Evolutionary conservation across 64 coral and sea anemone species (phyloP), one percentile per base, ranked within the genome.

Genomic region (Dendrophyllia cribrosa): DNA sequence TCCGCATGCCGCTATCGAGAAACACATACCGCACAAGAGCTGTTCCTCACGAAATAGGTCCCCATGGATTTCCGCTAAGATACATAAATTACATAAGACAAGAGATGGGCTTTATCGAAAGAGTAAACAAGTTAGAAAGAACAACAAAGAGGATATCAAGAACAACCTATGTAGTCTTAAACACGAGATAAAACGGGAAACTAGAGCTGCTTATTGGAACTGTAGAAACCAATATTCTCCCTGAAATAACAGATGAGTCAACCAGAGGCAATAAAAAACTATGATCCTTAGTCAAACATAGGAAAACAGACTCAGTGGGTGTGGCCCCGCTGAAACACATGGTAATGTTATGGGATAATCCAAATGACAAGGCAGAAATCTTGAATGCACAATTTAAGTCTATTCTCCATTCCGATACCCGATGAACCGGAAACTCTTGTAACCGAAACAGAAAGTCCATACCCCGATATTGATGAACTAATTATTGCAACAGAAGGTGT

Each of bases 331-430:
- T 90, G 75, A 90, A 90, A 50, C 26, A 90, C 43, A 90, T 69
- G 48, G 88, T 63, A 90, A 60, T 70, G 24, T 65, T 88, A 77
- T 88, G 87, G 87, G 47, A 77, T 63, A 58, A 77, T n/a, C 70
- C 88, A 19, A 90, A 80, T 34, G 75, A 80, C 64, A 78, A 89
- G 78, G 88, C 88, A 68, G 88, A 89, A 89, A 89, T 89, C 61
- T 61, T 89, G 19, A 89, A 89, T 60, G 50, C 56, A 89, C 88
- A 89, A 89, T 89, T 89, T 49, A 89, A 89, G 75, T 89, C 75
- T 78, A 22, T 89, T 89, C 75, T 75, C 87, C 77, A 66, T 61
- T 65, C 14, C 14, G 5, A 4, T 6, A 19, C 15, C 14, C 3
- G 14, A 19, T 16, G 62, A 65, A 4, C 62, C 47, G 72, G 22